A percentile compares a stretch with the other conserved stretches of the same genome.
phyloP scores from a whole-genome alignment of 2,888 invertebrate genomes.

The Julus scanicus region DNA sequence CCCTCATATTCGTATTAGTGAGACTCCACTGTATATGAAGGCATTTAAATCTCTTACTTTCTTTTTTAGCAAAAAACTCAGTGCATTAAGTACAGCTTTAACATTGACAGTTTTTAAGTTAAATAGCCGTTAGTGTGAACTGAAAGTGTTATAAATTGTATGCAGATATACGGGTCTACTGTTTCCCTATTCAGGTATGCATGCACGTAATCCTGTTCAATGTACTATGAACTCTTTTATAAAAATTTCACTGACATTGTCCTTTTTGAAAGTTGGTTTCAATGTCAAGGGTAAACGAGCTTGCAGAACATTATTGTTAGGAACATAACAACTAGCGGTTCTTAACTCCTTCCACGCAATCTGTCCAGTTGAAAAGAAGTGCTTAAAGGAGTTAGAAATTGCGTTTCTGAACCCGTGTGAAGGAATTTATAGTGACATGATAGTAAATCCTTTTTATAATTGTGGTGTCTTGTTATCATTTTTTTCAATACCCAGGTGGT shows the following conservation, averaged over 20 bases:
- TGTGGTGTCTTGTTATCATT: too few relatives aligned
- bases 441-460: too few relatives aligned
- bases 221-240: not conserved
- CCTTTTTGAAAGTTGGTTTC: slow-evolving; percentile 33
- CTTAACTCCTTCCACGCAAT: not conserved
- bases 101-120: too few relatives aligned
- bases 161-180: not conserved
- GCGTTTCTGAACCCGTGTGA: not conserved
- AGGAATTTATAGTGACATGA: not conserved
- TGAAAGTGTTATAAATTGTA: not conserved
- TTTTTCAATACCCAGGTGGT: too few relatives aligned
- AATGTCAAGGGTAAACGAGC: slow-evolving; percentile 33
- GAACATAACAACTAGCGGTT: slow-evolving; percentile 2
- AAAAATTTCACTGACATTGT: slow-evolving; percentile 3
- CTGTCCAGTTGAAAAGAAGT: too few relatives aligned
- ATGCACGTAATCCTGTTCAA: not conserved
- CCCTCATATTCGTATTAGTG: too few relatives aligned
- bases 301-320: not conserved
- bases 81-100: too few relatives aligned
- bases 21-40: too few relatives aligned
- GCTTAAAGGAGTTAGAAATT: not conserved
- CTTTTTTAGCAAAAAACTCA: too few relatives aligned
- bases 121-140: too few relatives aligned
- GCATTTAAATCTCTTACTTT: too few relatives aligned
- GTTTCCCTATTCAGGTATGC: not conserved